These are phyloP conservation scores for Cantharis nigra DNA, from an alignment of 2,888 invertebrate species.

Conservation along the genomic window DNA sequence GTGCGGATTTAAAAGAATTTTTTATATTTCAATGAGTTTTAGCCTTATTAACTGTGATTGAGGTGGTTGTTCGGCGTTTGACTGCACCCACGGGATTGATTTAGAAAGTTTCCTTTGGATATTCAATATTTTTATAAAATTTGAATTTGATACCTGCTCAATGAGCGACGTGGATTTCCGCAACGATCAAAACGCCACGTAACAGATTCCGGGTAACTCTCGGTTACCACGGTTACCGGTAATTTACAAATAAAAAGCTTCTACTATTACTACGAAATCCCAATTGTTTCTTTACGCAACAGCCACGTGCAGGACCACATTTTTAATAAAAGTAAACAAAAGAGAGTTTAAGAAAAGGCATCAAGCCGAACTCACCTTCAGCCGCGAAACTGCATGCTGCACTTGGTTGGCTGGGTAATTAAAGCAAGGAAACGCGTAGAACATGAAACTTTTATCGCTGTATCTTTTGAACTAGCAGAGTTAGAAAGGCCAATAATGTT, in stretches of 20 bases:
- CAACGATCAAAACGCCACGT: no score
- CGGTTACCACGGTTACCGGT: not conserved
- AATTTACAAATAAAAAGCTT: not conserved
- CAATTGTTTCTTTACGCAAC: not conserved
- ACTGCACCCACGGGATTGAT: no score
- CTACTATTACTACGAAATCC: not conserved
- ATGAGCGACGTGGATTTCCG: no score
- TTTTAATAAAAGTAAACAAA: not conserved
- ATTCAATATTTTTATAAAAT: no score
- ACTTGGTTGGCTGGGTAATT: not conserved
- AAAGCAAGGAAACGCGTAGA: not conserved
- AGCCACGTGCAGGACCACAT: not conserved
- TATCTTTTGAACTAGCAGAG: not conserved
- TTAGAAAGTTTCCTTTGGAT: no score
- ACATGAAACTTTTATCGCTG: not conserved
- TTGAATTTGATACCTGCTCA: no score
- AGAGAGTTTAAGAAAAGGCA: not conserved
- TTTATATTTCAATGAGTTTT: no score
- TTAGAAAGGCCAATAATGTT: not conserved
- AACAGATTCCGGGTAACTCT: no score
- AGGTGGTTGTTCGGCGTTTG: no score
- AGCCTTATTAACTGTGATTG: no score
- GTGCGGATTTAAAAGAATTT: no score
- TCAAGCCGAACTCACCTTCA: not conserved
- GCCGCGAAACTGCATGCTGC: not conserved